These are phyloP conservation scores for Phaethon lepturus DNA, from an alignment of 2,113 vertebrate genomes.

Conservation along the genomic window DNA sequence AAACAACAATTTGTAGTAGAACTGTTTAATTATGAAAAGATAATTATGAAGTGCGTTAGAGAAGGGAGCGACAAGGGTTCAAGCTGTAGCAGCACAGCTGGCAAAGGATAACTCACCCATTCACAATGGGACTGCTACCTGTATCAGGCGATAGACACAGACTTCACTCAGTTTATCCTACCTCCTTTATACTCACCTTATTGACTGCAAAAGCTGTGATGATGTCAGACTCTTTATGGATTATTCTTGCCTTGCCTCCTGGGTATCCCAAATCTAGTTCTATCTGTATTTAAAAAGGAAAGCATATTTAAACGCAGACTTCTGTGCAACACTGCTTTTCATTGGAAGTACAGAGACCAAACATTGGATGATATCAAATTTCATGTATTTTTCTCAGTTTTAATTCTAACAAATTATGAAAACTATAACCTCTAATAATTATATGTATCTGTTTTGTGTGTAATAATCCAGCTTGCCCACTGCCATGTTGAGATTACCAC, in stretches of 20 bases:
- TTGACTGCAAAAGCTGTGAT: slow-evolving; percentile 88
- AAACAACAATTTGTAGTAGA: background rate
- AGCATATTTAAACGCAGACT: background rate
- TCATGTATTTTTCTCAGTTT: rapidly evolving
- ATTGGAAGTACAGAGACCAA: background rate
- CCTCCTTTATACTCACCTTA: slow-evolving; percentile 70
- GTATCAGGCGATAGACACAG: too few relatives aligned
- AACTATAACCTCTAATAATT: background rate
- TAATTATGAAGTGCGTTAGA: background rate
- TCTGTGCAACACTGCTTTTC: background rate
- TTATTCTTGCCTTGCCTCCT: slow-evolving; percentile 82
- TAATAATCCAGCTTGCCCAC: background rate
- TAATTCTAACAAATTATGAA: background rate
- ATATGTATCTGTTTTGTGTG: rapidly evolving
- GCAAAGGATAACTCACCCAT: background rate
- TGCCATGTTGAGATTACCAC: background rate
- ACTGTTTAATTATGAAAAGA: background rate
- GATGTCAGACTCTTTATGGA: slow-evolving; percentile 86
- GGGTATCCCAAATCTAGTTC: slow-evolving; percentile 78
- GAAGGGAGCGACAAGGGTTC: rapidly evolving
- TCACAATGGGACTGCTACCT: background rate
- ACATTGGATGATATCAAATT: rapidly evolving
- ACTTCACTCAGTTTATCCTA: background rate
- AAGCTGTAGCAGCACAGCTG: background rate
- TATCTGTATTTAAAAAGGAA: slow-evolving; percentile 63